phyloP scores from a whole-genome alignment of 2,113 vertebrate species.

The Anolis sagrei region DNA sequence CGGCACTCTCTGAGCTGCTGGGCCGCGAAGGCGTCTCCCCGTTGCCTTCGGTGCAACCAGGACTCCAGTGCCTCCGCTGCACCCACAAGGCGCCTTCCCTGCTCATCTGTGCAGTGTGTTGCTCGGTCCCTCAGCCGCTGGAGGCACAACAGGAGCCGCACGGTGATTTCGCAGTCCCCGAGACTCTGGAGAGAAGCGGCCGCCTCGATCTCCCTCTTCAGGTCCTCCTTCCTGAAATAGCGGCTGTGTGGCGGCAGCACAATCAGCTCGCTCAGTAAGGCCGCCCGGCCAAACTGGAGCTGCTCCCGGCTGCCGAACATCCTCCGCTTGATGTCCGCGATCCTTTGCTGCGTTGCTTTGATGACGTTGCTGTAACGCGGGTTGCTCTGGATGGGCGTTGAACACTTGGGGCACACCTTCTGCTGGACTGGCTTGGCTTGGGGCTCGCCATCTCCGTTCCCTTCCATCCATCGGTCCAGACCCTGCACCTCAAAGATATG shows the following conservation, averaged over 20 bases:
- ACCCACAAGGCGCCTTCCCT: not conserved
- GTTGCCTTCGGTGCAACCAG: not conserved
- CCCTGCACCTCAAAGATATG: slow-evolving; percentile 58
- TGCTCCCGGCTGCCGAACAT: not conserved
- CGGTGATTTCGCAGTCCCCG: slow-evolving; percentile 1
- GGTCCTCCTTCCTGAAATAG: not conserved
- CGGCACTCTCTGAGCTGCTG: slow-evolving; percentile 8
- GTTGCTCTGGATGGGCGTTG: slow-evolving; percentile 41
- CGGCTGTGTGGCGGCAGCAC: not conserved
- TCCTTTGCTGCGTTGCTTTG: slow-evolving; percentile 38
- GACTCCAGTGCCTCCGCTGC: not conserved
- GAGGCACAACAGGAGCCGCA: slow-evolving; percentile 21
- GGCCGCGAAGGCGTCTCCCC: not conserved
- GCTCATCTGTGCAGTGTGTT: not conserved
- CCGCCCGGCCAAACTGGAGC: not conserved
- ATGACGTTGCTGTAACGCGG: slow-evolving; percentile 44
- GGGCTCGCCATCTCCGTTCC: not conserved
- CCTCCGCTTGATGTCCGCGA: slow-evolving; percentile 46
- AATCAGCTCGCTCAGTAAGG: not conserved
- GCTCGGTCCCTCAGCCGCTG: slow-evolving; percentile 10
- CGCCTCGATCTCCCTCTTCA: not conserved
- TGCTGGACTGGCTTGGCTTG: slow-evolving; percentile 19
- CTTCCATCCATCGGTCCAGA: slow-evolving; percentile 54
- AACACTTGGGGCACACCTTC: slow-evolving; percentile 56
- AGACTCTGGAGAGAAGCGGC: not conserved